phyloP scores from a whole-genome alignment of 2,113 vertebrate species.

The Leucosticte australis region DNA sequence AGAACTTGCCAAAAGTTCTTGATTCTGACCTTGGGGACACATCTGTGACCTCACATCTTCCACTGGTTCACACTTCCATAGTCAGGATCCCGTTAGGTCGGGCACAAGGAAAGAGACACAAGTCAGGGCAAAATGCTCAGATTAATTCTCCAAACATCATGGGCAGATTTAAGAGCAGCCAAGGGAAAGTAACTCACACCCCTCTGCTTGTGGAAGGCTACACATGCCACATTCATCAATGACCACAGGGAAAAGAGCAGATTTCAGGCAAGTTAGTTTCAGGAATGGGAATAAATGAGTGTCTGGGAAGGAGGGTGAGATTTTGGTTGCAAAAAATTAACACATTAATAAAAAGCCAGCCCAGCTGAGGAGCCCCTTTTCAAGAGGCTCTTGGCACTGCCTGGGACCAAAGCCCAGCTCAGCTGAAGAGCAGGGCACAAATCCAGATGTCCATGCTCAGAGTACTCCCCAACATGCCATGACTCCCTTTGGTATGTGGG shows the following conservation, averaged over 20 bases:
- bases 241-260: rapidly evolving
- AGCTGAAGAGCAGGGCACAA: neutral
- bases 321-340: neutral
- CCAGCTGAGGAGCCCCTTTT: neutral
- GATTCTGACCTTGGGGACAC: neutral
- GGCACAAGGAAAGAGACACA: neutral
- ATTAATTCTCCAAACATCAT: neutral
- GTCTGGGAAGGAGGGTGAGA: neutral
- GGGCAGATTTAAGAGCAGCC: neutral
- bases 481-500: neutral
- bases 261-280: neutral
- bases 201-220: neutral
- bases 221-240: neutral
- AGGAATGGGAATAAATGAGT: neutral
- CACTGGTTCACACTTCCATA: neutral
- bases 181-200: neutral
- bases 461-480: rapidly evolving
- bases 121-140: neutral
- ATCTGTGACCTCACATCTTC: neutral
- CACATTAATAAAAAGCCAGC: neutral
- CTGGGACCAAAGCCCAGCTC: neutral
- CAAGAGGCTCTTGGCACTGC: rapidly evolving
- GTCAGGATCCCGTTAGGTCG: neutral
- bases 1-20: neutral
- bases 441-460: neutral